Base-by-base conservation (phyloP, 2,113 vertebrate species). In the Leptosomus discolor region DNA sequence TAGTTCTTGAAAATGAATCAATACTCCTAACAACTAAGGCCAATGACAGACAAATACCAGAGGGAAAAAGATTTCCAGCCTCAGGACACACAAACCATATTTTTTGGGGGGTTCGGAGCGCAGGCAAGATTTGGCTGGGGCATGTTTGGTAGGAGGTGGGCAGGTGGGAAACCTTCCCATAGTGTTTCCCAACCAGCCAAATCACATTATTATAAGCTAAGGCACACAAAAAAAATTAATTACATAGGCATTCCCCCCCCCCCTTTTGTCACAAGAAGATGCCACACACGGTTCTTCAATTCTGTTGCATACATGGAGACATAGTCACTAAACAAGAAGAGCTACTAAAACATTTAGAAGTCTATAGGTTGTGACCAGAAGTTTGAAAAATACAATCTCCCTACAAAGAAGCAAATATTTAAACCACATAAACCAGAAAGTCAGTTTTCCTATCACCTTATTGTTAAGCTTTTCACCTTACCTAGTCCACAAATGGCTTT, bases 291-390 rank as follows among this genome's bases (percentile, higher is more conserved):
- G 9, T 34, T 79, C 36, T 85, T 85, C 15, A 74, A 15, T 24
- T 74, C 4, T 1, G n/a, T 30, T 67, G 34, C 12, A 46, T 4
- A 60, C 26, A 29, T 1, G 2, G 22, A 50, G 10, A 68, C n/a
- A 17, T 0, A 0, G 36, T 32, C 63, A 64, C 39, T 26, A 36
- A 85, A 22, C 1, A 0, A 51, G 20, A 68, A 34, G 8, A 53
- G 16, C 17, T 51, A 71, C 11, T 43, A 43, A 43, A 84, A 41
- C 6, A 50, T 23, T 24, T 34, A 80, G 11, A 73, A 19, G 22
- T 29, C n/a, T 5, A 2, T 11, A 81, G 13, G 6, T 45, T n/a
- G 78, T 1, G 1, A 18, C 3, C 29, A 41, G 41, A 54, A 63
- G 26, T 11, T 20, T 19, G 17, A 51, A 50, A 82, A 14, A 23